phyloP scores from a whole-genome alignment of 1,140 invertebrate genomes.

The Glossosoma conforme region DNA sequence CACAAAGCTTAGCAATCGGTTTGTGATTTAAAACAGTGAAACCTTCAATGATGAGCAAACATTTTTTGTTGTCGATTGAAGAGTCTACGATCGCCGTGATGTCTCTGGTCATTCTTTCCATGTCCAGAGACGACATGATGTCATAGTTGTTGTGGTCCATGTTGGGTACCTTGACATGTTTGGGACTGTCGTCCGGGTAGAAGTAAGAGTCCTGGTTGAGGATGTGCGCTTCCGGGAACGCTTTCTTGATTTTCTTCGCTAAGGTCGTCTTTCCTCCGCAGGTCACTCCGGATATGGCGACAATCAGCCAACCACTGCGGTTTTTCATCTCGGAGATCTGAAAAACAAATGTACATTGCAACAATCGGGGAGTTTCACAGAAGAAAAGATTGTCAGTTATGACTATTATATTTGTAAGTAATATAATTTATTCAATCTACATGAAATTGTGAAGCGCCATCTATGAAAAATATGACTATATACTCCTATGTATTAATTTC shows the following conservation, averaged over 20 bases:
- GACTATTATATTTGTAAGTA: too few relatives aligned
- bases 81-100: conserved; percentile 43
- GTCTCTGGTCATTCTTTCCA: conserved; percentile 64
- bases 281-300: conserved; percentile 73
- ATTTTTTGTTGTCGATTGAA: conserved; percentile 36
- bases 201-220: conserved; percentile 79
- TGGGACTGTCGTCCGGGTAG: conserved; percentile 58
- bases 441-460: too few relatives aligned
- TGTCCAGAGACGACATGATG: conserved; percentile 65
- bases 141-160: conserved; percentile 78
- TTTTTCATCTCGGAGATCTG: conserved; percentile 6
- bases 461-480: too few relatives aligned
- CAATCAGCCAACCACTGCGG: conserved; percentile 55
- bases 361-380: too few relatives aligned
- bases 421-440: too few relatives aligned
- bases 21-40: conserved; percentile 70
- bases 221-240: conserved; percentile 51
- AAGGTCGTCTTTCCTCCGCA: conserved; percentile 78
- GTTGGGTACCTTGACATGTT: conserved; percentile 59
- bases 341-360: not conserved
- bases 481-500: too few relatives aligned
- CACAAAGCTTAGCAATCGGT: conserved; percentile 58
- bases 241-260: conserved; percentile 52
- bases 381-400: too few relatives aligned
- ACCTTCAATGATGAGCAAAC: conserved; percentile 68